These are phyloP conservation scores for Drosophila borborema DNA, from an alignment of 2,888 invertebrate genomes.

Conservation along the genomic window DNA sequence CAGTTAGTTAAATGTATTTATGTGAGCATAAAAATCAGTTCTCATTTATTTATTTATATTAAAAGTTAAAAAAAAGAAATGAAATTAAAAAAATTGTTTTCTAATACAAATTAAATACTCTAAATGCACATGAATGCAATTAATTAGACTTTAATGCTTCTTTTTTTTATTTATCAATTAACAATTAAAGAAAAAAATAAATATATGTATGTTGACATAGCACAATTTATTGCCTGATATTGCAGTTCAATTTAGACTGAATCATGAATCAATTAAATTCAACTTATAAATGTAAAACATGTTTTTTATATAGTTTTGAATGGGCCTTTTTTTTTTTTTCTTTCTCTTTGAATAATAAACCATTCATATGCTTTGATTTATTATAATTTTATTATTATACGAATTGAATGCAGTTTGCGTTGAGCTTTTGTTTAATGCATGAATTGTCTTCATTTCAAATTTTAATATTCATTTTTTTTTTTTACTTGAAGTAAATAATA, in stretches of 20 bases:
- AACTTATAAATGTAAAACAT: not conserved
- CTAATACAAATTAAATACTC: not conserved
- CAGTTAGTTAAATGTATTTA: not conserved
- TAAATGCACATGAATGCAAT: not conserved
- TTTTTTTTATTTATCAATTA: not conserved
- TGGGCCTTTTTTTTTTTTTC: conserved; percentile 14
- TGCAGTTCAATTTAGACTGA: not conserved
- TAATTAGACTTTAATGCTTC: not conserved
- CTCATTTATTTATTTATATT: not conserved
- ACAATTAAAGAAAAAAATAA: not conserved
- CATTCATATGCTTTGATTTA: conserved; percentile 18
- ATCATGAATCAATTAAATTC: conserved; percentile 10
- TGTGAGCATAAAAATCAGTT: not conserved
- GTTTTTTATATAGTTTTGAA: not conserved
- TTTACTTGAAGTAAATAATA: conserved; percentile 74
- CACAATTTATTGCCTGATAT: not conserved
- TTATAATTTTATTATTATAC: conserved; percentile 20
- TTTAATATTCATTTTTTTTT: not conserved
- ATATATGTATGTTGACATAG: not conserved
- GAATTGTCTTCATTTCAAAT: conserved; percentile 19
- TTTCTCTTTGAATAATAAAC: conserved; percentile 27
- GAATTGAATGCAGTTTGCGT: conserved; percentile 26
- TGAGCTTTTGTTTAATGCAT: conserved; percentile 33
- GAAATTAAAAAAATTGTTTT: not conserved
- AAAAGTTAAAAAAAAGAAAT: not conserved